phyloP scores from a whole-genome alignment of 2,888 invertebrate genomes.

The Isoperla grammatica region DNA sequence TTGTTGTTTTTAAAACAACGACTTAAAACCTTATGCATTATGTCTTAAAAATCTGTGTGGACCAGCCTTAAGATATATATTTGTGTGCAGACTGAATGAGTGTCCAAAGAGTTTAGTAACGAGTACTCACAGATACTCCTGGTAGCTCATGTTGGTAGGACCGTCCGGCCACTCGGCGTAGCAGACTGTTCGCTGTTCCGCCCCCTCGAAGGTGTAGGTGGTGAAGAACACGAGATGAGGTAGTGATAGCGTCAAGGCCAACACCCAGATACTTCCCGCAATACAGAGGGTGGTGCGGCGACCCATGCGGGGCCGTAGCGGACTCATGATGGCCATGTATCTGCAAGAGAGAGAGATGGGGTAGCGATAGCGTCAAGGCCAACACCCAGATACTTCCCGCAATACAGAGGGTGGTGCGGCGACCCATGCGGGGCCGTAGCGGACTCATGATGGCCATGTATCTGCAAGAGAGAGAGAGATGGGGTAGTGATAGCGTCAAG shows the following conservation, averaged over 20 bases:
- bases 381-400: conserved; percentile 80
- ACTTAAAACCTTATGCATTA: no score
- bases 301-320: conserved; percentile 82
- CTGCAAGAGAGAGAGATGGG: conserved; percentile 49
- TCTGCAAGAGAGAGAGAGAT: conserved; percentile 49
- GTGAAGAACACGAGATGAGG: conserved; percentile 83
- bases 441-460: conserved; percentile 96
- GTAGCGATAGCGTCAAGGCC: conserved; percentile 39
- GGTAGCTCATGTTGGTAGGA: conserved; percentile 58
- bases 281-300: conserved; percentile 75
- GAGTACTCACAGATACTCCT: conserved; percentile 69
- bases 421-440: conserved; percentile 79
- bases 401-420: conserved; percentile 73
- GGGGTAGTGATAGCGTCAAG: conserved; percentile 73
- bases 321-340: conserved; percentile 94
- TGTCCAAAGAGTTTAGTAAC: no score
- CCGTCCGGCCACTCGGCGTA: conserved; percentile 85
- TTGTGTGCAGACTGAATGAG: no score
- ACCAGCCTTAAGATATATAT: no score
- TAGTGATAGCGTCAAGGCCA: conserved; percentile 71
- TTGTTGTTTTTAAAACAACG: no score
- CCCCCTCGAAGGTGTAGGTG: conserved; percentile 55
- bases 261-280: conserved; percentile 78
- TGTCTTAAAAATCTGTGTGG: no score
- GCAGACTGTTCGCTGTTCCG: conserved; percentile 64